Evolutionary conservation across 2,797 vertebrate genomes (phyloP).

Genomic region (Hapalemur alaotrensis): DNA sequence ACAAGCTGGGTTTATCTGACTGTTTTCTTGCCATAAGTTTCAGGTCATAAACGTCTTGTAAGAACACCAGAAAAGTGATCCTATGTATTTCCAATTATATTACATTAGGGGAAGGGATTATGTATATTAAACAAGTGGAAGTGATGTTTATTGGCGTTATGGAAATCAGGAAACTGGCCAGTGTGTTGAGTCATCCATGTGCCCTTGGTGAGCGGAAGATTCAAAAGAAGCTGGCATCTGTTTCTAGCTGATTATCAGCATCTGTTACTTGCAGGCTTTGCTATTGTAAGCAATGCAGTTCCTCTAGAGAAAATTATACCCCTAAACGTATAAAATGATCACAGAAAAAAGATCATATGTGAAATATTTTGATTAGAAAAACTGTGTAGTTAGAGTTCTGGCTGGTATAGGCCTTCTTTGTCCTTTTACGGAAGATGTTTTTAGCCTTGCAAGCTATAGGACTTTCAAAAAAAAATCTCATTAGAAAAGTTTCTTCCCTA

Average conservation of each 20-base stretch:
- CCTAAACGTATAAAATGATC: neutral
- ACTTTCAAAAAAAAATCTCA: constrained; percentile 2
- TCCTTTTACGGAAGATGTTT: neutral
- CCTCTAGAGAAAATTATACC: neutral
- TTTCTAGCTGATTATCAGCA: neutral
- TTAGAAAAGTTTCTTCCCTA: constrained; percentile 18
- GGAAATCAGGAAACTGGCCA: neutral
- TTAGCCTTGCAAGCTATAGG: neutral
- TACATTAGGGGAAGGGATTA: too few species aligned
- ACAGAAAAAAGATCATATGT: neutral
- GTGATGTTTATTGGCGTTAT: neutral
- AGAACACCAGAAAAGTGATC: neutral
- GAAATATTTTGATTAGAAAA: neutral
- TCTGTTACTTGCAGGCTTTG: neutral
- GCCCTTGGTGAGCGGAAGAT: neutral
- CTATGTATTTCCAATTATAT: neutral
- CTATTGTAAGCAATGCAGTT: neutral
- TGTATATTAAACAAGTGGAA: neutral
- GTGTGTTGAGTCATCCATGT: neutral
- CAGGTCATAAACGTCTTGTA: neutral
- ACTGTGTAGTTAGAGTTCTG: neutral
- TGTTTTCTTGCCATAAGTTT: neutral
- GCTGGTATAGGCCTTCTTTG: neutral
- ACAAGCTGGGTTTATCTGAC: neutral
- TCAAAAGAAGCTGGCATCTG: neutral